Conservation (phyloP, 2,113 vertebrate genomes). For the Epinephelus cyanopodus region DNA sequence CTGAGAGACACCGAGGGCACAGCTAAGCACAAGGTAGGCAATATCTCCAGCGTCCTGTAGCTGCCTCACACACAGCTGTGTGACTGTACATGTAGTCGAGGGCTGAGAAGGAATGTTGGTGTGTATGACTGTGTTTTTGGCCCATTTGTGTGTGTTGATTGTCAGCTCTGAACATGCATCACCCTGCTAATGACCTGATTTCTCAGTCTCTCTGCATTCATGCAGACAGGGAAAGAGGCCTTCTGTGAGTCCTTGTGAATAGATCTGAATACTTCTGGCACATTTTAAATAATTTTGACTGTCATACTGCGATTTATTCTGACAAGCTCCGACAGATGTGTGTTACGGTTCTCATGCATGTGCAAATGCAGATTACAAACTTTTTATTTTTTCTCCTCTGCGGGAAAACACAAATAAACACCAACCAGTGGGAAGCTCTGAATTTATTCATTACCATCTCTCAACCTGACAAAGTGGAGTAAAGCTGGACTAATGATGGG, state of each 20-base stretch:
- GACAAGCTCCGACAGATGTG: slow-evolving; percentile 47
- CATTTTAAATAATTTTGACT: slow-evolving; percentile 42
- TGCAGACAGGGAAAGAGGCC: not conserved
- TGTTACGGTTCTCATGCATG: slow-evolving; percentile 49
- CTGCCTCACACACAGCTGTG: not conserved
- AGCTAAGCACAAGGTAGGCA: not conserved
- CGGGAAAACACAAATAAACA: slow-evolving; percentile 37
- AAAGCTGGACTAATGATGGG: slow-evolving; percentile 73
- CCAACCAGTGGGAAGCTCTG: slow-evolving; percentile 36
- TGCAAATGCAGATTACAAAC: slow-evolving; percentile 60
- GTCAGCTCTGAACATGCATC: slow-evolving; percentile 31
- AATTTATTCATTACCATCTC: slow-evolving; percentile 67
- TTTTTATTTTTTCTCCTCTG: slow-evolving; percentile 11
- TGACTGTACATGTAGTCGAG: not conserved
- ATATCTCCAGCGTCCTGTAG: not conserved
- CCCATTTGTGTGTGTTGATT: not conserved
- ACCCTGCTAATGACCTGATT: slow-evolving; percentile 23
- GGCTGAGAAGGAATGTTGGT: not conserved
- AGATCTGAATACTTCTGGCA: slow-evolving; percentile 31
- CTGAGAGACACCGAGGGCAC: not conserved
- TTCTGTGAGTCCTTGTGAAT: slow-evolving; percentile 7
- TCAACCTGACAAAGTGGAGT: slow-evolving; percentile 66
- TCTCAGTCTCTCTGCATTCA: not conserved
- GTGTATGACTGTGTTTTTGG: not conserved
- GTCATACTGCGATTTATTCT: slow-evolving; percentile 42